phyloP scores from a whole-genome alignment of 2,888 invertebrate species.

The Molanna angustata region DNA sequence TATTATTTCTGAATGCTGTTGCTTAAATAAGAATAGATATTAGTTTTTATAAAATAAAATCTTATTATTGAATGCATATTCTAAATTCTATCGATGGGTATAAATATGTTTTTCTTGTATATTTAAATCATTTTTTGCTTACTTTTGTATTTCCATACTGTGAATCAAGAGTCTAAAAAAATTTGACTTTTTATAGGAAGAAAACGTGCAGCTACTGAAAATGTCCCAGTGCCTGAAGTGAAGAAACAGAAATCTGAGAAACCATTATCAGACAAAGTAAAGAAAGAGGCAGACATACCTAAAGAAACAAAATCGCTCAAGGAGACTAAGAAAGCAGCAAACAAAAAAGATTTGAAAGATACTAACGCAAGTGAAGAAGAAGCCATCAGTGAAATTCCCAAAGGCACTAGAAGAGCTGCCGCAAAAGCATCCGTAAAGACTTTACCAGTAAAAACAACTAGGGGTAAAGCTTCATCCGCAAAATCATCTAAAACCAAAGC shows the following conservation, averaged over 20 bases:
- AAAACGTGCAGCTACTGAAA: constrained; percentile 15
- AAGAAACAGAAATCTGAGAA: constrained; percentile 4
- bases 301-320: not conserved
- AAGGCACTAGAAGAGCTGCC: not conserved
- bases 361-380: not conserved
- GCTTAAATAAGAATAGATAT: no score
- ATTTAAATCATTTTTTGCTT: no score
- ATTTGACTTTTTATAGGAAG: constrained; percentile 7
- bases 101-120: no score
- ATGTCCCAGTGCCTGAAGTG: not conserved
- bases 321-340: not conserved
- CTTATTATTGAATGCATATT: no score
- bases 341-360: not conserved
- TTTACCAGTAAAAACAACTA: not conserved
- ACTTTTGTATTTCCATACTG: no score
- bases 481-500: not conserved
- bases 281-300: not conserved
- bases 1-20: no score
- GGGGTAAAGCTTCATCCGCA: not conserved
- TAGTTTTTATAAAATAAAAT: no score
- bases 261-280: not conserved
- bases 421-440: not conserved
- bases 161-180: no score
- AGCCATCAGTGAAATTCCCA: not conserved
- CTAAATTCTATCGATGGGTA: no score